These are phyloP conservation scores for Athene cunicularia DNA, from an alignment of 2,113 vertebrate species.

Conservation along the genomic window DNA sequence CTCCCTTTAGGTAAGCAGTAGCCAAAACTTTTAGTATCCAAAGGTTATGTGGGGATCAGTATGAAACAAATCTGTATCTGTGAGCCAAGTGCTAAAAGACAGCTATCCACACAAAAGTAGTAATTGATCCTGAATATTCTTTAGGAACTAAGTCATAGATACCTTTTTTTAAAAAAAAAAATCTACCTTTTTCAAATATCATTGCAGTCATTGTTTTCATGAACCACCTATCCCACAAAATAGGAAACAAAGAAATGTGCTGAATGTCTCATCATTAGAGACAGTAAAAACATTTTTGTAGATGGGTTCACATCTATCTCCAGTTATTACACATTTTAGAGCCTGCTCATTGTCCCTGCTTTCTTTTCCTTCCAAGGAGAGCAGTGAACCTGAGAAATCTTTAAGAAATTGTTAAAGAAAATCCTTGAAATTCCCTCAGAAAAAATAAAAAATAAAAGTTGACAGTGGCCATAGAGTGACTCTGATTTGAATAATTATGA, in stretches of 20 bases:
- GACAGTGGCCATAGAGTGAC: background rate
- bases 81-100: background rate
- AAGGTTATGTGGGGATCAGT: background rate
- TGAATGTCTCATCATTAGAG: background rate
- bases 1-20: background rate
- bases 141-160: background rate
- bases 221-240: background rate
- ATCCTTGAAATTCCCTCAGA: background rate
- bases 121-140: background rate
- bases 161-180: background rate
- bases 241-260: background rate
- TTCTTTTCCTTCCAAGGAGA: background rate
- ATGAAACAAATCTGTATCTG: background rate
- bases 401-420: background rate
- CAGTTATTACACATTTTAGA: background rate
- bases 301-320: background rate
- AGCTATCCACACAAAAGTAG: background rate
- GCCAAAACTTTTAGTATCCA: background rate
- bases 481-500: background rate
- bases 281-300: background rate
- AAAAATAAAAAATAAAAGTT: background rate
- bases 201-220: background rate
- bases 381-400: background rate
- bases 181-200: background rate
- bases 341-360: background rate